A percentile compares a stretch with the other conserved stretches of the same genome.
These are phyloP conservation scores for Formica exsecta DNA, from an alignment of 1,140 invertebrate species.

Conservation along the genomic window DNA sequence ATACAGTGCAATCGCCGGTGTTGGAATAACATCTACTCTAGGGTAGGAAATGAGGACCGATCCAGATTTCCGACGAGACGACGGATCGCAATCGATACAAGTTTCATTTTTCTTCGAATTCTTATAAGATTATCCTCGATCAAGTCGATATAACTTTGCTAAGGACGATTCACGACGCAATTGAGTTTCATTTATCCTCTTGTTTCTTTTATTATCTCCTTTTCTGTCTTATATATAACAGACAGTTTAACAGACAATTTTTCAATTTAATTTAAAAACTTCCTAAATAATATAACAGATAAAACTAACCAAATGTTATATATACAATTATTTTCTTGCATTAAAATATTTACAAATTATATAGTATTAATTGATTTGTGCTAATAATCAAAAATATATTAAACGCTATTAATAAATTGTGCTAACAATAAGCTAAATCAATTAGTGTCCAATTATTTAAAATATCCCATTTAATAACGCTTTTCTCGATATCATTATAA, in stretches of 20 bases:
- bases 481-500: constrained; percentile 6
- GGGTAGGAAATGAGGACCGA: constrained; percentile 19
- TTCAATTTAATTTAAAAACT: background rate
- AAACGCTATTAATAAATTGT: background rate
- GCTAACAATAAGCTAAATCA: background rate
- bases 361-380: background rate
- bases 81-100: constrained; percentile 32
- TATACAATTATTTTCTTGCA: background rate
- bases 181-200: background rate
- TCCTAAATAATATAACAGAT: background rate
- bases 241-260: background rate
- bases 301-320: background rate
- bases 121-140: constrained; percentile 37
- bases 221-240: background rate
- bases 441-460: constrained; percentile 5
- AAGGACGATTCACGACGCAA: background rate
- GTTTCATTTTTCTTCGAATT: constrained; percentile 17
- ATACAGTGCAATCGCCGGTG: background rate
- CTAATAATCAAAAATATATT: background rate
- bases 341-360: background rate
- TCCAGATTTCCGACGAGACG: constrained; percentile 12
- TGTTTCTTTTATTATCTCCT: background rate
- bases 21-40: constrained; percentile 20
- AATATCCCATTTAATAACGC: background rate
- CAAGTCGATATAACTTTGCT: constrained; percentile 9